These are phyloP conservation scores for Tenthredo livida DNA, from an alignment of 2,888 invertebrate genomes.

Conservation along the genomic window DNA sequence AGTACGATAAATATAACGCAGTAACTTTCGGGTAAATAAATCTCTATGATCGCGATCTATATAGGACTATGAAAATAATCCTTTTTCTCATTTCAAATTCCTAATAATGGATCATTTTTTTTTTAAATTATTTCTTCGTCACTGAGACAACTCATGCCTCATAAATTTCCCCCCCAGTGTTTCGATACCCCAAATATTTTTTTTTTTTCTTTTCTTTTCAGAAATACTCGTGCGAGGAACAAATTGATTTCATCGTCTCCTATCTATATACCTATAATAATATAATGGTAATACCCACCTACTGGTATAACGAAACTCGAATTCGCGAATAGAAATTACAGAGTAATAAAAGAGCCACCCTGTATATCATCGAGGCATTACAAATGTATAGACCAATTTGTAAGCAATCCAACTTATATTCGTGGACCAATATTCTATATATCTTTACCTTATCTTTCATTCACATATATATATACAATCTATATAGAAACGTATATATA, in stretches of 20 bases:
- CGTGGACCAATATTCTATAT: slow-evolving; percentile 75
- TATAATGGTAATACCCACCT: not conserved
- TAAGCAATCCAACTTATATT: slow-evolving; percentile 78
- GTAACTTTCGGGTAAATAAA: not conserved
- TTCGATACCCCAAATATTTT: not conserved
- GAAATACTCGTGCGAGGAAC: not conserved
- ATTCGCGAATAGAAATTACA: slow-evolving; percentile 33
- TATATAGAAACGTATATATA: slow-evolving; percentile 3
- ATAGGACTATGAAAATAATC: not conserved
- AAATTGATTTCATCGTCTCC: not conserved
- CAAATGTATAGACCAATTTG: slow-evolving; percentile 78
- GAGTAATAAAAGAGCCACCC: slow-evolving; percentile 54
- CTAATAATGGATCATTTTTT: not conserved
- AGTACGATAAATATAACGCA: not conserved
- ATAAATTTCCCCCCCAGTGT: not conserved
- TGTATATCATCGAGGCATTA: slow-evolving; percentile 73
- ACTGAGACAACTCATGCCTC: not conserved
- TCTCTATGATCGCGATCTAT: not conserved
- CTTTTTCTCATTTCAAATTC: not conserved
- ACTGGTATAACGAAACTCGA: not conserved
- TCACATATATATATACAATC: not conserved
- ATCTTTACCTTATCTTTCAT: slow-evolving; percentile 69
- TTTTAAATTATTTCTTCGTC: not conserved
- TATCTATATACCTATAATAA: not conserved
- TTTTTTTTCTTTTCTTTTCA: no score